Conservation (phyloP, 2,113 vertebrate species). For the Phrynosoma blainvillii region DNA sequence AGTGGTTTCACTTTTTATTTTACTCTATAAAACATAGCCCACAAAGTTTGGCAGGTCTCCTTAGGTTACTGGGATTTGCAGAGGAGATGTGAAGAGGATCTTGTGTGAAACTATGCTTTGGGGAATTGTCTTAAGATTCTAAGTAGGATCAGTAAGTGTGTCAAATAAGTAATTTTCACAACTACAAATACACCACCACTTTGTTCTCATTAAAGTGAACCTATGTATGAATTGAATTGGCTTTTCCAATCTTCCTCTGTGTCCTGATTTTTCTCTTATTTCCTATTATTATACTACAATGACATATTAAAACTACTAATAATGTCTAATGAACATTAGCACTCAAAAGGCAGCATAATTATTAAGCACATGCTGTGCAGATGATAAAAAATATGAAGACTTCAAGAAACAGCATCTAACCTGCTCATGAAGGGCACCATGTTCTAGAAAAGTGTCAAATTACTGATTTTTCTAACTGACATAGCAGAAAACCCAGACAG, state of each 20-base stretch:
- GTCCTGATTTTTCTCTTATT: not conserved
- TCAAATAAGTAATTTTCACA: not conserved
- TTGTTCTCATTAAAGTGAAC: not conserved
- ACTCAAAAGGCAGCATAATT: not conserved
- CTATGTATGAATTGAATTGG: not conserved
- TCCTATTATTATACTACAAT: not conserved
- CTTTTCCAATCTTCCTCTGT: not conserved
- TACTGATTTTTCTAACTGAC: not conserved
- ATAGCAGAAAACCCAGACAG: fast-evolving
- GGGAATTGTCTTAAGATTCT: not conserved
- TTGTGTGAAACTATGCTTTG: no score
- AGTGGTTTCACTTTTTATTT: no score
- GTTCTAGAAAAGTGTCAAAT: not conserved
- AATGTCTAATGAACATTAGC: not conserved
- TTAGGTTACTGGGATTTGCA: no score
- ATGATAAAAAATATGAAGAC: not conserved
- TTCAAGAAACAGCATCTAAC: not conserved
- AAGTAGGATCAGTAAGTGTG: no score
- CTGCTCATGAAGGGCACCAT: fast-evolving
- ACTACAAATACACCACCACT: no score
- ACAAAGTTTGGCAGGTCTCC: no score
- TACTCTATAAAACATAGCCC: no score
- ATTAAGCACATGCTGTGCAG: not conserved
- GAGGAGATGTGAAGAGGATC: no score
- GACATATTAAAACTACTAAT: not conserved